Percentiles rank a stretch among this genome's conserved stretches.
Evolutionary conservation across 2,888 invertebrate species (phyloP).

Genomic region (Dione vanillae): DNA sequence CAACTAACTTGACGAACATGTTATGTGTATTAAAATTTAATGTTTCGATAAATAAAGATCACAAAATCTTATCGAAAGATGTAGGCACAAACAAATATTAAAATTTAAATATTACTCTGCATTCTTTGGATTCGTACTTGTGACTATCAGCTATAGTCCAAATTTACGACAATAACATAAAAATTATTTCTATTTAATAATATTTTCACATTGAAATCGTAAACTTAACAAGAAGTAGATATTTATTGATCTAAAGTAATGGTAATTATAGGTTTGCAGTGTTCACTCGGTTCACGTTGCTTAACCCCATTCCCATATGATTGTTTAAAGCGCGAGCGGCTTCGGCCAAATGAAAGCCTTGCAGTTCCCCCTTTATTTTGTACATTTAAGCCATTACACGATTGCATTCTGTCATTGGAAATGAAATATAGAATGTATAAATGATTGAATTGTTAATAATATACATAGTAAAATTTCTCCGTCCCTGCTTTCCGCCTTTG

Average conservation of each 20-base stretch:
- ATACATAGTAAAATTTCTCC: too few relatives aligned
- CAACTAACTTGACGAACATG: too few relatives aligned
- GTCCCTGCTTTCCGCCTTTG: not conserved
- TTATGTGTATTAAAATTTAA: too few relatives aligned
- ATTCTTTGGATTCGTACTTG: not conserved
- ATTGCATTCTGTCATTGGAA: conserved; percentile 31
- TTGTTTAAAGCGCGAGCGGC: conserved; percentile 41
- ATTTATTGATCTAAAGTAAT: conserved; percentile 19
- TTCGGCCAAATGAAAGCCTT: conserved; percentile 38
- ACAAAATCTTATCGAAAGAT: too few relatives aligned
- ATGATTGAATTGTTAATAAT: too few relatives aligned
- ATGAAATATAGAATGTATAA: conserved; percentile 12
- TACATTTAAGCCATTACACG: conserved; percentile 19
- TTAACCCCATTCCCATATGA: conserved; percentile 39
- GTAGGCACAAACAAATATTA: too few relatives aligned
- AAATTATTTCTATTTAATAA: not conserved
- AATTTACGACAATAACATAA: not conserved
- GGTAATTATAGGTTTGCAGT: not conserved
- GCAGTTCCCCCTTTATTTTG: conserved; percentile 26
- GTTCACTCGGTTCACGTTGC: conserved; percentile 24
- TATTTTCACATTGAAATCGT: not conserved
- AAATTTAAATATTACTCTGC: not conserved
- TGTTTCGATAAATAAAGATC: too few relatives aligned
- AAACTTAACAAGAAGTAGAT: not conserved
- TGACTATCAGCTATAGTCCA: not conserved